Evolutionary conservation across 2,113 vertebrate species (phyloP).

Genomic region (Rhineura floridana): DNA sequence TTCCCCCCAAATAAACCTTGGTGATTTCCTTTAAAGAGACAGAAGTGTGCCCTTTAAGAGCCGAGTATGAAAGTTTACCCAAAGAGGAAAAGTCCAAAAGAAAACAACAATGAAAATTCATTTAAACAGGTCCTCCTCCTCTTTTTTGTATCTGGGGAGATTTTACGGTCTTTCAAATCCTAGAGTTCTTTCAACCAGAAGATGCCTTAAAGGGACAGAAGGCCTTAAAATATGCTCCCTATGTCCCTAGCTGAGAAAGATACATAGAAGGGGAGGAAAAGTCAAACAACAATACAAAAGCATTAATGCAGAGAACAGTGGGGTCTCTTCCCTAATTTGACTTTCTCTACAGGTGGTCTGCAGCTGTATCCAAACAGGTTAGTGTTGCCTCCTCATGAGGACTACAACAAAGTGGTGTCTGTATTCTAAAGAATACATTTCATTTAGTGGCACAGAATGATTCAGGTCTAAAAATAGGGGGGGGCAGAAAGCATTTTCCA

Average conservation of each 20-base stretch:
- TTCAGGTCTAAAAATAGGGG: constrained; percentile 89
- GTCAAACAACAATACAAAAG: constrained; percentile 84
- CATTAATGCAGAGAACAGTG: constrained; percentile 88
- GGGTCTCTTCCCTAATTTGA: constrained; percentile 92
- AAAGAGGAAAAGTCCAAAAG: constrained; percentile 62
- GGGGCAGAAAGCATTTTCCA: constrained; percentile 80
- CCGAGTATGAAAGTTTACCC: constrained; percentile 39
- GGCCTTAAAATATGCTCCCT: constrained; percentile 75
- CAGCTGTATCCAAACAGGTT: constrained; percentile 94
- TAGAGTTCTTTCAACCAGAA: constrained; percentile 76
- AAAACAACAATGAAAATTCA: constrained; percentile 62
- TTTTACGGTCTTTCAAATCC: constrained; percentile 76
- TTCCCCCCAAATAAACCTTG: constrained; percentile 36
- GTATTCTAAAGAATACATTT: constrained; percentile 84
- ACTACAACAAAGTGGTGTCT: constrained; percentile 80
- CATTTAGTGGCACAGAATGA: constrained; percentile 79
- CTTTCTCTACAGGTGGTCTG: constrained; percentile 95
- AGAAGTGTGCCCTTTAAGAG: constrained; percentile 49
- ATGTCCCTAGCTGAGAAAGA: constrained; percentile 75
- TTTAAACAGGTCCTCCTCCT: constrained; percentile 61
- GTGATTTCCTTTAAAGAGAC: constrained; percentile 48
- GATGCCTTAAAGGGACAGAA: constrained; percentile 82
- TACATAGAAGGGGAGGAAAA: constrained; percentile 74
- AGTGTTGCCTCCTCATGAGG: constrained; percentile 77
- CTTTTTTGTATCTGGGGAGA: constrained; percentile 69